Base-by-base conservation (phyloP, 2,888 invertebrate genomes). In the Operophtera brumata region DNA sequence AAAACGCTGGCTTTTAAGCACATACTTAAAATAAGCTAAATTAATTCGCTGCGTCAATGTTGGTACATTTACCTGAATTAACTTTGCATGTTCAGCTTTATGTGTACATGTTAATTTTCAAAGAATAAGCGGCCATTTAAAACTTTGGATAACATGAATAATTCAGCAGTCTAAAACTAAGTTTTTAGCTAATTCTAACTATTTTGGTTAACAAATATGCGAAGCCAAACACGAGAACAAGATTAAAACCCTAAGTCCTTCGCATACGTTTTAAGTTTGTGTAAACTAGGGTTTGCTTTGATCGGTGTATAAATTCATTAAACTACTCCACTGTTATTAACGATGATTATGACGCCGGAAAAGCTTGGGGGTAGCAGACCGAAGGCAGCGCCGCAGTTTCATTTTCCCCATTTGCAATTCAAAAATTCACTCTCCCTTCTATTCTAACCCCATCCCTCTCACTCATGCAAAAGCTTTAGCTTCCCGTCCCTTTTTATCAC, bases 321-420 rank as follows among this genome's bases (percentile, higher is more conserved):
- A 82, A 80, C 75, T 81, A 79, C 83, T 85, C 77, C 76, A 69
- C 77, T 77, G 77, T 83, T 86, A 85, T 86, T 85, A 86, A 80
- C 77, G 75, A 84, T 86, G 79, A 86, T 86, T 87, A 84, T 86
- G 77, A 82, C 75, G 71, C 76, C 80, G 83, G 82, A 82, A 82
- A 77, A 77, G 76, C 74, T 74, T 55, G 42, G 75, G 77, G 78
- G 80, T 75, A 79, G 70, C 66, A 69, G 70, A 76, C 78, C 25
- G 71, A 76, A 78, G 76, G 75, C 77, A 70, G 76, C 75, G 77
- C 30, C 4, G 32, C 46, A 28, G 84, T 78, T 84, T 83, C 85
- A 86, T 85, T 87, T 84, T 78, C 80, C 80, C 80, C 70, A 89
- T 89, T 90, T 87, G 88, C 88, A 90, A 90, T 87, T 86, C 87